Percentiles rank a stretch among this genome's conserved stretches.
These are phyloP conservation scores for Whitmania pigra DNA, from an alignment of 1,140 invertebrate species.

Conservation along the genomic window DNA sequence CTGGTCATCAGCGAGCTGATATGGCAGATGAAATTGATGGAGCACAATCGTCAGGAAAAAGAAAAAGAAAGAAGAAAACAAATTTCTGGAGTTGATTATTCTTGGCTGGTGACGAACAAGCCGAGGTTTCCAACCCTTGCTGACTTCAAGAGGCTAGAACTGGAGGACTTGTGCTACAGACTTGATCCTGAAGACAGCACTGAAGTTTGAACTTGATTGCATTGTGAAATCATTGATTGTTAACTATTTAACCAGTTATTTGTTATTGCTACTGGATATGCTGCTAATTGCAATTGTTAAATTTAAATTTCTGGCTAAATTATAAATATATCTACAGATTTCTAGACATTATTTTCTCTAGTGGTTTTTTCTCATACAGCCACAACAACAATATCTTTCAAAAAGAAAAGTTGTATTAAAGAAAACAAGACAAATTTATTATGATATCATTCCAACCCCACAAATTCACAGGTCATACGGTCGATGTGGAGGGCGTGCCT, in stretches of 20 bases:
- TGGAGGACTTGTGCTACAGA: slow-evolving; percentile 10
- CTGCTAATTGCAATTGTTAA: too few species aligned
- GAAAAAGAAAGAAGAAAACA: slow-evolving; percentile 9
- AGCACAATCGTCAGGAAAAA: background rate
- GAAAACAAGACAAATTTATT: too few species aligned
- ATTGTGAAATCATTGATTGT: too few species aligned
- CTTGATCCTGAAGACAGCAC: slow-evolving; percentile 3
- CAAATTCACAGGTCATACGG: background rate
- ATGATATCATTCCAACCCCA: background rate
- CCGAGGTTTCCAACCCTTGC: background rate
- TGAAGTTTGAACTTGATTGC: background rate
- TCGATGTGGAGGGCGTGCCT: background rate
- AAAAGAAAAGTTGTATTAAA: too few species aligned
- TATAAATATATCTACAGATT: too few species aligned
- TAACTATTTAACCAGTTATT: too few species aligned
- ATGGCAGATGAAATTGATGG: slow-evolving; percentile 6
- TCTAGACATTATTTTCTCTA: background rate
- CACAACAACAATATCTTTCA: too few species aligned
- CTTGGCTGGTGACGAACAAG: slow-evolving; percentile 6
- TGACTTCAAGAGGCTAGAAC: background rate
- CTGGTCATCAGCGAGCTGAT: background rate
- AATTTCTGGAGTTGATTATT: slow-evolving; percentile 6
- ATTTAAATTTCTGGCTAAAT: too few species aligned
- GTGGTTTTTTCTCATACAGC: background rate
- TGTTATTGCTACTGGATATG: too few species aligned